Conservation (phyloP, 1,140 invertebrate genomes). For the Cyclina sinensis region DNA sequence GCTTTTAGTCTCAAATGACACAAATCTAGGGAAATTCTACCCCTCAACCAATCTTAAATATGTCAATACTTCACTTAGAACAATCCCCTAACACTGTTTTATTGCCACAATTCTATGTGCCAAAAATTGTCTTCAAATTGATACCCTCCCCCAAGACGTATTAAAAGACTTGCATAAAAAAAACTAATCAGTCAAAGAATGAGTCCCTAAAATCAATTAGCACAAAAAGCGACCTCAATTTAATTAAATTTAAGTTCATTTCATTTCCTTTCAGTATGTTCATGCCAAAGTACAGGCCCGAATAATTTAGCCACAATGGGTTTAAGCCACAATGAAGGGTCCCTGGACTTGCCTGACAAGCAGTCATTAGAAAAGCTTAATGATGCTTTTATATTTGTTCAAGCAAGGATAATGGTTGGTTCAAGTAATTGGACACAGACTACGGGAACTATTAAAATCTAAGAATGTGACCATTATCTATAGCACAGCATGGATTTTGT, state of each 20-base stretch:
- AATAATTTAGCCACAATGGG: background rate
- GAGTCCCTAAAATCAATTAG: background rate
- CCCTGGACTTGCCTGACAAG: background rate
- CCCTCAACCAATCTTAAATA: slow-evolving; percentile 45
- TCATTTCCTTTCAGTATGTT: slow-evolving; percentile 3
- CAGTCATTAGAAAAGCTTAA: background rate
- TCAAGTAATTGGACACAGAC: slow-evolving; percentile 38
- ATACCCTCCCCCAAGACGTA: background rate
- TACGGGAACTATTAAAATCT: slow-evolving; percentile 14
- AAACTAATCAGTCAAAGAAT: background rate
- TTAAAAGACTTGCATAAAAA: background rate
- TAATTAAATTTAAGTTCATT: background rate
- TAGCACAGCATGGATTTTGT: background rate
- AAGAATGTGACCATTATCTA: background rate
- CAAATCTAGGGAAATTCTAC: background rate
- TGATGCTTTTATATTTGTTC: slow-evolving; percentile 22
- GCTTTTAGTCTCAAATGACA: slow-evolving; percentile 1
- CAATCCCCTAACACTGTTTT: slow-evolving; percentile 30
- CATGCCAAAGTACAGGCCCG: background rate
- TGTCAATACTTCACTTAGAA: slow-evolving; percentile 40
- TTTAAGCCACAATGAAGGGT: background rate
- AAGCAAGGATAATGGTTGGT: slow-evolving; percentile 1
- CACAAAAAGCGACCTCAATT: background rate
- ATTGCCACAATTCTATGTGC: background rate
- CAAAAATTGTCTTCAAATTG: background rate